A percentile compares a stretch with the other conserved stretches of the same genome.
phyloP scores from a whole-genome alignment of 2,113 vertebrate species.

The Mola mola region DNA sequence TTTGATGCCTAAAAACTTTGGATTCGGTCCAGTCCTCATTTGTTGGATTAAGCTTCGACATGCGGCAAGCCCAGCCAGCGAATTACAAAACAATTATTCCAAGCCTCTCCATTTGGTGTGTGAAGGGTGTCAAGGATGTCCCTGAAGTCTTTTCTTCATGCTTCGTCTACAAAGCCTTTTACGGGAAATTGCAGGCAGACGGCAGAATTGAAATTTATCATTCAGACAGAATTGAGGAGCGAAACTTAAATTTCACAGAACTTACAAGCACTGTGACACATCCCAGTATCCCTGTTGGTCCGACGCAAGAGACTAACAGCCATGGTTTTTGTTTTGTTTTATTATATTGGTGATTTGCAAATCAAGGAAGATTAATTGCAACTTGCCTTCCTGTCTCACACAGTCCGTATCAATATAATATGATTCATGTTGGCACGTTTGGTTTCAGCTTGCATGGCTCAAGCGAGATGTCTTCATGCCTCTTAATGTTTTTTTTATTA shows the following conservation, averaged over 20 bases:
- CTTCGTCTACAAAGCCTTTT: slow-evolving; percentile 20
- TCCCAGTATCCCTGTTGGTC: no score
- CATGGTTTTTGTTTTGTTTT: no score
- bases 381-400: no score
- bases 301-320: no score
- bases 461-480: no score
- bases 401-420: no score
- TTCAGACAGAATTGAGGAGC: not conserved
- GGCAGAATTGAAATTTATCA: slow-evolving; percentile 4
- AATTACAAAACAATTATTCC: slow-evolving; percentile 66
- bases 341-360: no score
- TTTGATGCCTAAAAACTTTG: slow-evolving; percentile 53
- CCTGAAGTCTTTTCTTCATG: slow-evolving; percentile 20
- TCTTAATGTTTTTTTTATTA: no score
- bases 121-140: slow-evolving; percentile 46
- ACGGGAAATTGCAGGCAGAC: slow-evolving; percentile 1
- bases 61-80: slow-evolving; percentile 46
- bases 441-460: no score
- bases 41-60: slow-evolving; percentile 48
- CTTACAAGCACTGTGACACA: no score
- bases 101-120: slow-evolving; percentile 39
- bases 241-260: slow-evolving; percentile 17
- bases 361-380: no score
- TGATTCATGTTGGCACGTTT: no score
- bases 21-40: slow-evolving; percentile 58